Percentiles rank a stretch among this genome's conserved stretches.
Conservation (phyloP, 2,888 invertebrate genomes). For the Flabesymbios commensalis region DNA sequence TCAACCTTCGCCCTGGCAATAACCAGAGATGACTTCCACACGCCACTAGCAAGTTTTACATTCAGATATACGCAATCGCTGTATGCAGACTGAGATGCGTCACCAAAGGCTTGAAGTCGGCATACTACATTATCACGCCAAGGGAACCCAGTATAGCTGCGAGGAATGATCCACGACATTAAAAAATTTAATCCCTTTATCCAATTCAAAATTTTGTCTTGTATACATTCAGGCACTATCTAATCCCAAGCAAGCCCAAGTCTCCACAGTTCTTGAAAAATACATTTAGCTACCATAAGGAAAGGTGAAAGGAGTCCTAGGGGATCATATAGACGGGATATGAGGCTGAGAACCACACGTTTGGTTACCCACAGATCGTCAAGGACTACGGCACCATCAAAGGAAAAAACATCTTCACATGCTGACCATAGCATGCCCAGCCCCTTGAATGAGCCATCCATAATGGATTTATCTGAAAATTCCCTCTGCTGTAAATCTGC, state of each 20-base stretch:
- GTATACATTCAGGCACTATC: too few relatives aligned
- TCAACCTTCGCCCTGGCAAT: neutral
- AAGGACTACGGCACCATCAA: constrained; percentile 4
- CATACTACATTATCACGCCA: too few relatives aligned
- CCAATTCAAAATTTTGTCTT: too few relatives aligned
- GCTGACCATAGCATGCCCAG: constrained; percentile 28
- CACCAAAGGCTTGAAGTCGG: constrained; percentile 5
- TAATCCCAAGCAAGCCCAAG: constrained; percentile 42
- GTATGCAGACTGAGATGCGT: constrained; percentile 4
- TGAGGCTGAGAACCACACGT: too few relatives aligned
- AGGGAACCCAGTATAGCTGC: too few relatives aligned
- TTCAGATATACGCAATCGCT: neutral
- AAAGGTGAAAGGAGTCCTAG: constrained; percentile 42
- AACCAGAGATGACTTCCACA: neutral
- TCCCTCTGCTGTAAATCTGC: too few relatives aligned
- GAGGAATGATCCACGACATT: too few relatives aligned
- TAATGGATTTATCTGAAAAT: too few relatives aligned
- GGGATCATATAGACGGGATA: constrained; percentile 47
- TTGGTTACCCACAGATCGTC: too few relatives aligned
- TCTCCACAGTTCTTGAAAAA: constrained; percentile 44
- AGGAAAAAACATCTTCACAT: constrained; percentile 24
- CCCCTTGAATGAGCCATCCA: too few relatives aligned
- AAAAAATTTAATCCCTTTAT: too few relatives aligned
- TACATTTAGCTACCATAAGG: constrained; percentile 38
- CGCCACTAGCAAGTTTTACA: too few relatives aligned